A percentile compares a stretch with the other conserved stretches of the same genome.
These are phyloP conservation scores for Boulengeromyrus knoepffleri DNA, from an alignment of 2,113 vertebrate species.

Conservation along the genomic window DNA sequence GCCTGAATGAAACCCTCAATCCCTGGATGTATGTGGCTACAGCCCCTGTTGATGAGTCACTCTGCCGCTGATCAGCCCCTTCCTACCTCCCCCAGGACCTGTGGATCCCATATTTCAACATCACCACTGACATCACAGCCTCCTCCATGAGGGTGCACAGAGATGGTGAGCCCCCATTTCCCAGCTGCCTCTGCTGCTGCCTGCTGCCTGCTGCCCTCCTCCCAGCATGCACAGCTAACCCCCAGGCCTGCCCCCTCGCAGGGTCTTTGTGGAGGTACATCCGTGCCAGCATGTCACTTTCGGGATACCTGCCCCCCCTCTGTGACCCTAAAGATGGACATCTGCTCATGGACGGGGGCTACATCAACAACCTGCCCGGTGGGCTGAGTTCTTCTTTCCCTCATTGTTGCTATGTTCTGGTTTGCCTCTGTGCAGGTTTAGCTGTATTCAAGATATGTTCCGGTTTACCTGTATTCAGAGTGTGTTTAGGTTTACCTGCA, in stretches of 20 bases:
- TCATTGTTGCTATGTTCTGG: background rate
- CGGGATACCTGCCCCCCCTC: slow-evolving; percentile 86
- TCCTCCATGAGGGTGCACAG: slow-evolving; percentile 85
- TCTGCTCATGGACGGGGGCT: slow-evolving; percentile 90
- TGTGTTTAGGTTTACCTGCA: slow-evolving; percentile 81
- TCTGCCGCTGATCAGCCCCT: background rate
- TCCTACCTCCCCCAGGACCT: slow-evolving; percentile 64
- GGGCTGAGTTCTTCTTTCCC: background rate
- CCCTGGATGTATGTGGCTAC: background rate
- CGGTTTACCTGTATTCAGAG: slow-evolving; percentile 81
- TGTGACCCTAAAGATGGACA: slow-evolving; percentile 95
- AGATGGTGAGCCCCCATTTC: slow-evolving; percentile 59
- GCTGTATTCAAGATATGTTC: slow-evolving; percentile 79
- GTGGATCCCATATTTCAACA: slow-evolving; percentile 85
- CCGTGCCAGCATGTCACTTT: slow-evolving; percentile 93
- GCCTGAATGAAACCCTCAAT: background rate
- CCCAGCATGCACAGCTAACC: background rate
- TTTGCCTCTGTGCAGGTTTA: slow-evolving; percentile 39
- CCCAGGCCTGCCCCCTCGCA: slow-evolving; percentile 32
- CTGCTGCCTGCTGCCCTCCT: background rate
- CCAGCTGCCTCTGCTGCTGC: background rate
- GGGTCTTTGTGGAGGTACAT: slow-evolving; percentile 88
- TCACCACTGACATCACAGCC: slow-evolving; percentile 88
- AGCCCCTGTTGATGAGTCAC: background rate
- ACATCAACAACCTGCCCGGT: slow-evolving; percentile 96